Conservation (phyloP, 2,113 vertebrate genomes). For the Aspiorhynchus laticeps region DNA sequence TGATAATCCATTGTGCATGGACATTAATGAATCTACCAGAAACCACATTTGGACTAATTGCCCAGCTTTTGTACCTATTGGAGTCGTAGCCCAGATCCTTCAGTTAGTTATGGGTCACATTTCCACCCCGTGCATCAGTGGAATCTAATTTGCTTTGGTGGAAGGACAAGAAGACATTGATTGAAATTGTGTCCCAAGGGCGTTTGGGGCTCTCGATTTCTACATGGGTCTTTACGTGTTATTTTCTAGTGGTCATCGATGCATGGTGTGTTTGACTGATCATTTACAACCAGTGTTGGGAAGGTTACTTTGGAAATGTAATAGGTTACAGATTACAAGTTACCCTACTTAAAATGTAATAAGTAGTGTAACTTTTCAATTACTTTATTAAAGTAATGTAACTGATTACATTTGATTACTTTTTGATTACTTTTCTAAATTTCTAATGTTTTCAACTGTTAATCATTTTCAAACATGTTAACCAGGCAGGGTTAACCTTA, state of each 20-base stretch:
- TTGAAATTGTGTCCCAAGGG: constrained; percentile 76
- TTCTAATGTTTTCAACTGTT: no score
- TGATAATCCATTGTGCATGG: constrained; percentile 29
- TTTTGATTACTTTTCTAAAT: no score
- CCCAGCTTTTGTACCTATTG: constrained; percentile 66
- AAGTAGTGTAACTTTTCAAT: no score
- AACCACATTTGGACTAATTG: constrained; percentile 33
- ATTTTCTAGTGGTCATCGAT: constrained; percentile 68
- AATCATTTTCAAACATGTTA: no score
- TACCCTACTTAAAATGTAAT: no score
- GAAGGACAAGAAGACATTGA: constrained; percentile 83
- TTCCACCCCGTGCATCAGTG: constrained; percentile 69
- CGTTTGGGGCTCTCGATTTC: constrained; percentile 70
- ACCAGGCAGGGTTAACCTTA: no score
- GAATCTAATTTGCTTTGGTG: constrained; percentile 78
- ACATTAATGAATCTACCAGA: constrained; percentile 20
- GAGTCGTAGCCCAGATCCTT: constrained; percentile 65
- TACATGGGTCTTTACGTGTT: constrained; percentile 75
- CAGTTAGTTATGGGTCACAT: constrained; percentile 77
- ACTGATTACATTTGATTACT: no score
- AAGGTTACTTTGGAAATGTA: no score
- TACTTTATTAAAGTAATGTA: no score
- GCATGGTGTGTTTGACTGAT: constrained; percentile 66
- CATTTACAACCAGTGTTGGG: constrained; percentile 72
- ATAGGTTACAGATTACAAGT: no score